Evolutionary conservation across 2,797 vertebrate genomes (phyloP), one percentile per base, ranked within the genome.

Genomic region (Helarctos malayanus): DNA sequence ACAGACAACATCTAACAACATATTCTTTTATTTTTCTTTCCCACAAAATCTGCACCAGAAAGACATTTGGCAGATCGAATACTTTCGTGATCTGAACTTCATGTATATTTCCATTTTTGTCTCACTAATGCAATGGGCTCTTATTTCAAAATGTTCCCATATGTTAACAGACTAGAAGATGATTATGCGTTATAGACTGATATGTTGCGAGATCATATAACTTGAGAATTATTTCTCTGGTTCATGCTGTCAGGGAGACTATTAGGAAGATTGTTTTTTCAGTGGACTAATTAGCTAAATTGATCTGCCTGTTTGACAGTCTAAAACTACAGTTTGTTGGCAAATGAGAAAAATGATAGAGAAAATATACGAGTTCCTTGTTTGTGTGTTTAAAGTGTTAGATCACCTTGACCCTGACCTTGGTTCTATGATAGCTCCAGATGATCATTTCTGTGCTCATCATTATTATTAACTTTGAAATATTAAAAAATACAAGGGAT

Each of bases 261-360:
- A 54, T 59, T 69, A 75, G 1, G 54, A 92, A 81, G 23, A 49
- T 8, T 81, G 5, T 45, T 71, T 56, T 68, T 71, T 35, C 68
- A 86, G 27, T 65, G n/a, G 11, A 38, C 11, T 75, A n/a, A 21
- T 89, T 54, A 89, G 29, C 49, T 87, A 89, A 52, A 49, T 27
- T 88, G n/a, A 57, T 84, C 12, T 83, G 65, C 7, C 6, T 93
- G 4, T 78, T 49, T 81, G 38, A 88, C 56, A 91, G 59, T 59
- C 5, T 89, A 89, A 79, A 93, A 71, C 69, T 95, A 65, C 15
- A 95, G 75, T n/a, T 1, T 71, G 9, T 35, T 41, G 71, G 18
- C 65, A 95, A 94, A 92, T 29, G 54, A 88, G 32, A 96, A 98
- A 95, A 88, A 0, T 65, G 91, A 75, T 7, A 89, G 69, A 57